These are phyloP conservation scores for Aplidium turbinatum DNA, from an alignment of 23 tunicate genomes.

Conservation along the genomic window DNA sequence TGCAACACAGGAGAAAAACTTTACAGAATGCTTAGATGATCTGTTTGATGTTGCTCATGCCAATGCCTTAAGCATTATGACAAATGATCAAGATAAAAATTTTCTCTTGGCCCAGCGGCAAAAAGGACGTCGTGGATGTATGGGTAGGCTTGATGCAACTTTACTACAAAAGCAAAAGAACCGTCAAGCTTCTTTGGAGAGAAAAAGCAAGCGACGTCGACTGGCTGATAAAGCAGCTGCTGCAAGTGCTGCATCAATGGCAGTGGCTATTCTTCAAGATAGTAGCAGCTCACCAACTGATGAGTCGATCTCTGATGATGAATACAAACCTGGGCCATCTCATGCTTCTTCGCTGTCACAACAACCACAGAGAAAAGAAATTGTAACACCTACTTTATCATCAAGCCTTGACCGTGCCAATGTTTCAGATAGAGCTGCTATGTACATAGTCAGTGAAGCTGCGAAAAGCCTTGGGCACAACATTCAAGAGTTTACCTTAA, in stretches of 20 bases:
- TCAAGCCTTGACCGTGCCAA: not conserved
- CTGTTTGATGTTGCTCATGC: conserved; percentile 29
- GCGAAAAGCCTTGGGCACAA: conserved; percentile 14
- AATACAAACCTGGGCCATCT: not conserved
- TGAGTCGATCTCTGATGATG: not conserved
- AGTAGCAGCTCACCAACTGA: conserved; percentile 1
- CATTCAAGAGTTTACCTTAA: not conserved
- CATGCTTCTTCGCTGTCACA: too few relatives aligned
- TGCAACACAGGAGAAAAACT: not conserved
- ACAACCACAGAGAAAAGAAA: not conserved
- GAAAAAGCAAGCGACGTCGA: not conserved
- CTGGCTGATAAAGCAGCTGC: not conserved
- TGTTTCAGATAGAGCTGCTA: conserved; percentile 12
- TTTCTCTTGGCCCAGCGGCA: conserved; percentile 11
- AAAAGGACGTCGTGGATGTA: conserved; percentile 4
- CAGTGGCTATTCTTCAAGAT: not conserved
- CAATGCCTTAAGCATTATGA: not conserved
- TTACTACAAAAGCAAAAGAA: not conserved
- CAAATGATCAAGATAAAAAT: conserved; percentile 10
- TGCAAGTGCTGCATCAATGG: not conserved
- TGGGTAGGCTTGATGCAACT: conserved; percentile 4
- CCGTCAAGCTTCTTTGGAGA: not conserved
- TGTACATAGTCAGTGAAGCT: conserved; percentile 6
- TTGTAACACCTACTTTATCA: conserved; percentile 1
- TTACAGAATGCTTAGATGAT: not conserved